Evolutionary conservation across 2,113 vertebrate species (phyloP), one percentile per base, ranked within the genome.

Genomic region (Aepyceros melampus): DNA sequence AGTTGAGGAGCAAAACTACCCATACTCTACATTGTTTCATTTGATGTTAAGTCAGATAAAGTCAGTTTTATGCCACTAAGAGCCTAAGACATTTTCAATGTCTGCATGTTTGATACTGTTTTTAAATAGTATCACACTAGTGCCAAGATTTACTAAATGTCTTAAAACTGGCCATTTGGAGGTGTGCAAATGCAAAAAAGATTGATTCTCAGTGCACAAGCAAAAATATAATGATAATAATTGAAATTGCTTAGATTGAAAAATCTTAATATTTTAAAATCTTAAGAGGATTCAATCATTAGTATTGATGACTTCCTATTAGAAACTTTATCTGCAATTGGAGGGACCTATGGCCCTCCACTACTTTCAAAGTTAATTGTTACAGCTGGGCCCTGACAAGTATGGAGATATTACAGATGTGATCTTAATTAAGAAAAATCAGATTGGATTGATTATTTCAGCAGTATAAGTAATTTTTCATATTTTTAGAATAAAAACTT

Each of bases 71-170:
- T 87, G 95, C 5, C 16, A 86, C 31, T 90, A 86, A 89, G 71
- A 96, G 40, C 53, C 64, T 83, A 83, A 85, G 29, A 94, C 40
- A 96, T 87, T 95, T 87, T 91, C 64, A 95, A 25, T 89, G 40
- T 82, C 67, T 95, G 56, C 16, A 64, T 56, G 74, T 96, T 95
- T 91, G 47, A 56, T 95, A 78, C 47, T 88, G 0, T 86, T 94
- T 95, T 89, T 79, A 82, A 96, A 91, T 25, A 93, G 86, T 56
- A 29, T 95, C 47, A 82, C 87, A 47, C 40, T 94, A 36, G 94
- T 97, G 92, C 93, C 88, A 97, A 76, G n/a, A 91, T 87, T 96
- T 96, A 55, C 36, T 58, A 62, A 88, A 95, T 95, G 47, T 92
- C 60, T 97, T 95, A 79, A 49, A 81, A 83, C 19, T 78, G 67